These are phyloP conservation scores for Spinus olivaceus DNA, from an alignment of 2,797 vertebrate species.

Conservation along the genomic window DNA sequence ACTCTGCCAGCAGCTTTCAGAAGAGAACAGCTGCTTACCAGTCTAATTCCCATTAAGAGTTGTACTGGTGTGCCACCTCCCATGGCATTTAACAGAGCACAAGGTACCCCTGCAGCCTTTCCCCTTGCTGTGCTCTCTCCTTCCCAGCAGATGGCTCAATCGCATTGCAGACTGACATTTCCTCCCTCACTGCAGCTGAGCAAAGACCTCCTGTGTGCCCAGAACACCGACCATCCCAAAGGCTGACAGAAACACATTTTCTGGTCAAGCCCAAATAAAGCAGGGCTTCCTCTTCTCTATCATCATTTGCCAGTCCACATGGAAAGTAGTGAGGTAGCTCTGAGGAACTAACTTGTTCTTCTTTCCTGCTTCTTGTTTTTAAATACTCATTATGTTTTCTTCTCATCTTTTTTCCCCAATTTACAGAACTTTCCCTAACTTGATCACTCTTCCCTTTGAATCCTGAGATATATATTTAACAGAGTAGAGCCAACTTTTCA, in stretches of 20 bases:
- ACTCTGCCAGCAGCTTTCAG: neutral
- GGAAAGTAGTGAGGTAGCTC: neutral
- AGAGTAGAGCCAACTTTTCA: neutral
- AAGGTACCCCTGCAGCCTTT: neutral
- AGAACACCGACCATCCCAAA: neutral
- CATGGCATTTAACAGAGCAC: neutral
- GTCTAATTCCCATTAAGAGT: neutral
- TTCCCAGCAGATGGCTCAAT: conserved; percentile 65
- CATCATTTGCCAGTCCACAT: neutral
- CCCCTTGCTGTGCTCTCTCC: neutral
- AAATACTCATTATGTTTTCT: neutral
- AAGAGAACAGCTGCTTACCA: neutral
- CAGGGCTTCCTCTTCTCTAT: neutral
- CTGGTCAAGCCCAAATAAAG: neutral
- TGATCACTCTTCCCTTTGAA: neutral
- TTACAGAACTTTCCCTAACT: neutral
- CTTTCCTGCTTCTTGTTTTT: neutral
- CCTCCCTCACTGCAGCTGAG: rapidly evolving
- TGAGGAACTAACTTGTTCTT: neutral
- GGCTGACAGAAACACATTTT: neutral
- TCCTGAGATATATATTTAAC: neutral
- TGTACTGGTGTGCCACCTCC: neutral
- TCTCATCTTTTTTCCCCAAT: neutral
- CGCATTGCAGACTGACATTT: neutral
- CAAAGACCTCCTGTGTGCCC: neutral